A percentile compares a stretch with the other conserved stretches of the same genome.
These are phyloP conservation scores for Mesembrinibis cayennensis DNA, from an alignment of 2,113 vertebrate genomes.

Conservation along the genomic window DNA sequence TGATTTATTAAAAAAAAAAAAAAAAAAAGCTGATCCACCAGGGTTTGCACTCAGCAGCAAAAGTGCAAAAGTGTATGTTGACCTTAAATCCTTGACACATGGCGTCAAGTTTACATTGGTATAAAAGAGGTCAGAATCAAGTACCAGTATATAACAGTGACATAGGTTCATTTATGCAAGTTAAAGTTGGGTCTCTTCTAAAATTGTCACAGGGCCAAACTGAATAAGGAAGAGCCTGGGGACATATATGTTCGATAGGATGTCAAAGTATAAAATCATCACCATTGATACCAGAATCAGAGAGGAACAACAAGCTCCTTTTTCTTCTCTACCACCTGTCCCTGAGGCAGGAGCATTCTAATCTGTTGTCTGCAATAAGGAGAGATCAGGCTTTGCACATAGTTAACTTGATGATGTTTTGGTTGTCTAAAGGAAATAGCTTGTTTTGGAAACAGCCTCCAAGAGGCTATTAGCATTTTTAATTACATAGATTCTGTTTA, in stretches of 20 bases:
- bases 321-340: not conserved
- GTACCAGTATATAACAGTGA: not conserved
- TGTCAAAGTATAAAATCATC: not conserved
- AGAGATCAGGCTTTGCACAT: not conserved
- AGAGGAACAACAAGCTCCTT: not conserved
- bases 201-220: not conserved
- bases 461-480: constrained; percentile 57
- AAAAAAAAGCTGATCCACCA: not conserved
- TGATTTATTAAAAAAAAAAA: not conserved
- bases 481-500: constrained; percentile 58
- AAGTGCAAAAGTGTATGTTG: not conserved
- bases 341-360: not conserved
- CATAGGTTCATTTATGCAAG: not conserved
- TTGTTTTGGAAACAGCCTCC: constrained; percentile 59
- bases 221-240: not conserved
- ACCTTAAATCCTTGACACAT: not conserved
- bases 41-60: not conserved
- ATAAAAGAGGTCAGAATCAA: not conserved
- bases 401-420: constrained; percentile 49
- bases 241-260: not conserved
- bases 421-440: constrained; percentile 60
- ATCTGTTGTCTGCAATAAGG: not conserved
- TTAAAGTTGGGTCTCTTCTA: not conserved
- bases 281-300: not conserved
- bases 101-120: not conserved